phyloP scores from a whole-genome alignment of 2,113 vertebrate genomes.

The Chelonoidis abingdonii region DNA sequence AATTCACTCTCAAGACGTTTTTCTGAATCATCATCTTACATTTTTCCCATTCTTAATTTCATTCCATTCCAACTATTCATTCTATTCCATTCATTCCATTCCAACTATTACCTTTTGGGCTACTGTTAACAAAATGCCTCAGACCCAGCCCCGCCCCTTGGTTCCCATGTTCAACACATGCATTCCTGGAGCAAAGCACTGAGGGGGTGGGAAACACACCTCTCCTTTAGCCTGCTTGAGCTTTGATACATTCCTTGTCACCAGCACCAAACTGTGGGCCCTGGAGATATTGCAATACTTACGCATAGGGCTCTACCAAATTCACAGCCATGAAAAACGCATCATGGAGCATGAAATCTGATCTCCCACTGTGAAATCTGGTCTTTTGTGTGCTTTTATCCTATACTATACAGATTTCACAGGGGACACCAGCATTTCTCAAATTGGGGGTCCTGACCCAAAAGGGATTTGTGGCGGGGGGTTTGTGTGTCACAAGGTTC shows the following conservation, averaged over 20 bases:
- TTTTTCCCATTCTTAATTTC: neutral
- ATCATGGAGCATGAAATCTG: no score
- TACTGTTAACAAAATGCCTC: fast-evolving
- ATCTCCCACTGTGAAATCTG: no score
- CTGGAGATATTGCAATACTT: neutral
- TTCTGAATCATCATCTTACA: neutral
- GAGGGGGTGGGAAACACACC: fast-evolving
- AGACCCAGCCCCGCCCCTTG: neutral
- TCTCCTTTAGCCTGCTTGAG: neutral
- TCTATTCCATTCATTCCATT: neutral
- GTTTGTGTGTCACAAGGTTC: no score
- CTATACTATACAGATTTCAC: no score
- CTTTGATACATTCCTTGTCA: neutral
- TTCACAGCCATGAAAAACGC: no score
- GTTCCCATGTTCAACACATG: neutral
- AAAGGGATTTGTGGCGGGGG: no score
- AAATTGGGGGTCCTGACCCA: no score
- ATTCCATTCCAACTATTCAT: neutral
- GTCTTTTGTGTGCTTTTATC: no score
- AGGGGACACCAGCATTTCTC: no score
- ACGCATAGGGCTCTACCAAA: neutral
- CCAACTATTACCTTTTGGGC: neutral
- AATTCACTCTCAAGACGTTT: neutral
- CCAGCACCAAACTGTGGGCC: neutral
- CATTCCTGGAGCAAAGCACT: neutral